These are phyloP conservation scores for Gallinago media DNA, from an alignment of 2,113 vertebrate species.

Conservation along the genomic window DNA sequence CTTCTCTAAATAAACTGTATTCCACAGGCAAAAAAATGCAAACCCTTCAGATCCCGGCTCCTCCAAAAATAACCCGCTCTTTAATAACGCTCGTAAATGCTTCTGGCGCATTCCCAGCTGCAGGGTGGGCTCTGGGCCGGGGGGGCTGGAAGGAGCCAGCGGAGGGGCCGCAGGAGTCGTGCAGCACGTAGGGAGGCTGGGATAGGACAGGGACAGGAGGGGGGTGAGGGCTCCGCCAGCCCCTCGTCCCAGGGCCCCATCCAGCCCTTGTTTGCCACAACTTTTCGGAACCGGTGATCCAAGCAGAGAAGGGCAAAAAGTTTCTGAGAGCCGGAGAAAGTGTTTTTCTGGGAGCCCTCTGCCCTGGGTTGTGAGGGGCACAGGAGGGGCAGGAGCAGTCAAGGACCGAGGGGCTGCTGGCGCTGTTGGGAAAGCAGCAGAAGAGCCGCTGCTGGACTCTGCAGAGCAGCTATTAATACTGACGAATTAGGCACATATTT, in stretches of 20 bases:
- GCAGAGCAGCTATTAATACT: neutral
- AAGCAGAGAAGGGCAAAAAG: neutral
- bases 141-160: neutral
- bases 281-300: neutral
- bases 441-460: neutral
- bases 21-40: slow-evolving; percentile 39
- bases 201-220: neutral
- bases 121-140: neutral
- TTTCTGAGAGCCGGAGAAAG: neutral
- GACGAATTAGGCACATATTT: slow-evolving; percentile 55
- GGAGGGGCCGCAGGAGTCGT: neutral
- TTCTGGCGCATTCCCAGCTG: slow-evolving; percentile 63
- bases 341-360: neutral
- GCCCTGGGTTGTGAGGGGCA: fast-evolving
- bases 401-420: neutral
- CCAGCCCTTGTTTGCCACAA: neutral
- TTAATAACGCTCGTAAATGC: slow-evolving; percentile 35
- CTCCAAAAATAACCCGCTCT: slow-evolving; percentile 46
- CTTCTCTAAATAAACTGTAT: slow-evolving; percentile 43
- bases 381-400: neutral
- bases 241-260: too few relatives aligned
- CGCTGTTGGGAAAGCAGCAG: neutral
- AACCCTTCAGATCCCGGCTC: slow-evolving; percentile 29
- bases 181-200: neutral
- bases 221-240: neutral